phyloP scores from a whole-genome alignment of 1,140 invertebrate species.

The Pseudomyrmex cubaensis region DNA sequence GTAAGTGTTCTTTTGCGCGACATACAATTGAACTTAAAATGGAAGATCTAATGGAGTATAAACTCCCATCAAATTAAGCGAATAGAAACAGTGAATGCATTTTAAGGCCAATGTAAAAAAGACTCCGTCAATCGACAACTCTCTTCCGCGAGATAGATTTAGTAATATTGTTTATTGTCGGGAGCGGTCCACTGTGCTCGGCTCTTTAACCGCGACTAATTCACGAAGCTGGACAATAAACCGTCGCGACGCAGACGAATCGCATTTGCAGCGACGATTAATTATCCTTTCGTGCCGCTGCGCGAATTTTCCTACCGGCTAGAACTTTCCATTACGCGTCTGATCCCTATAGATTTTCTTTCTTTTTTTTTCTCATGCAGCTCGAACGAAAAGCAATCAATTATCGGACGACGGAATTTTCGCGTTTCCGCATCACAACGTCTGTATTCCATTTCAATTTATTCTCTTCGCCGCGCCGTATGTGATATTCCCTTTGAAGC shows the following conservation, averaged over 20 bases:
- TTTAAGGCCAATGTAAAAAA: slow-evolving; percentile 12
- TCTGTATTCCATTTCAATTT: slow-evolving; percentile 2
- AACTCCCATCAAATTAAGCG: slow-evolving; percentile 5
- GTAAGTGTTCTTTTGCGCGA: too few species aligned
- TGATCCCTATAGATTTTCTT: slow-evolving; percentile 17
- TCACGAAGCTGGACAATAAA: slow-evolving; percentile 49
- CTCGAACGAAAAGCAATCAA: slow-evolving; percentile 37
- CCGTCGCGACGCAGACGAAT: slow-evolving; percentile 3
- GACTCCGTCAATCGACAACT: background rate
- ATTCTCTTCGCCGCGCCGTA: background rate
- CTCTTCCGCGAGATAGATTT: background rate
- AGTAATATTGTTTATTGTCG: slow-evolving; percentile 34
- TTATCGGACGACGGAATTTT: slow-evolving; percentile 44
- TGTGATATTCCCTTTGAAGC: background rate
- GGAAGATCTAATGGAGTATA: background rate
- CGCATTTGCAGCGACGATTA: slow-evolving; percentile 54
- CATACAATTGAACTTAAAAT: background rate
- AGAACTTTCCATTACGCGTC: slow-evolving; percentile 22
- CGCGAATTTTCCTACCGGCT: slow-evolving; percentile 9
- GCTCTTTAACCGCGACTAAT: slow-evolving; percentile 42
- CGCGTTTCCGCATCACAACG: slow-evolving; percentile 9
- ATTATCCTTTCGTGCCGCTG: slow-evolving; percentile 41
- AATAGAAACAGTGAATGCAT: background rate
- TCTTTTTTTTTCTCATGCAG: slow-evolving; percentile 21
- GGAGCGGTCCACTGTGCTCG: background rate